These are phyloP conservation scores for Neotoxoptera formosana DNA, from an alignment of 1,140 invertebrate species.

Conservation along the genomic window DNA sequence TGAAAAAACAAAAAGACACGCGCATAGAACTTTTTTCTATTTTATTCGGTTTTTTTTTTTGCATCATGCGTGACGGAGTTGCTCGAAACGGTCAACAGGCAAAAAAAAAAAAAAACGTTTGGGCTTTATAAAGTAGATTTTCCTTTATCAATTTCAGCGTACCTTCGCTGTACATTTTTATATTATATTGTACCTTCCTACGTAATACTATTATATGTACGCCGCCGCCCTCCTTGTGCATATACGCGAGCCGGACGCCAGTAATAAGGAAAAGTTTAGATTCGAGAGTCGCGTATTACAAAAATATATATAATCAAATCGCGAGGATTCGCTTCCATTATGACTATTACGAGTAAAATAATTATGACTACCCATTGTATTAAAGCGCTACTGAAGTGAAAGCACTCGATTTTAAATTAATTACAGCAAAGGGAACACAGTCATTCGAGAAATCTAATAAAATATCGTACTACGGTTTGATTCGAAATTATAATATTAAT, in stretches of 20 bases:
- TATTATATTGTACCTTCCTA: too few species aligned
- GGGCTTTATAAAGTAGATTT: neutral
- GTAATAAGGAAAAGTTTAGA: neutral
- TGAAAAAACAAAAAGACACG: neutral
- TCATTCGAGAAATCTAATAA: neutral
- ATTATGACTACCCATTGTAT: neutral
- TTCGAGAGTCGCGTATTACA: neutral
- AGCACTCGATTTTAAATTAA: neutral
- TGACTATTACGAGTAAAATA: neutral
- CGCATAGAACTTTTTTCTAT: neutral
- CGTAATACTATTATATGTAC: neutral
- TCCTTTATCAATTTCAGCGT: neutral
- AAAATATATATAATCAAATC: neutral
- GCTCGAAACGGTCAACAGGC: neutral
- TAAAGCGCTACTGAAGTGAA: neutral
- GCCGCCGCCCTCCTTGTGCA: too few species aligned
- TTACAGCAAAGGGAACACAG: neutral
- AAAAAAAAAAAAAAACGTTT: neutral
- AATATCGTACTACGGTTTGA: neutral
- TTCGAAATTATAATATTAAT: neutral
- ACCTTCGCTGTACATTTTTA: neutral
- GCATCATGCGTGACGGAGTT: neutral
- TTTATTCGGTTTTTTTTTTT: neutral
- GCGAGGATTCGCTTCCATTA: neutral
- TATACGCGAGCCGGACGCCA: too few species aligned